Base-by-base conservation (phyloP, 2,888 invertebrate genomes). In the Diaperis boleti region DNA sequence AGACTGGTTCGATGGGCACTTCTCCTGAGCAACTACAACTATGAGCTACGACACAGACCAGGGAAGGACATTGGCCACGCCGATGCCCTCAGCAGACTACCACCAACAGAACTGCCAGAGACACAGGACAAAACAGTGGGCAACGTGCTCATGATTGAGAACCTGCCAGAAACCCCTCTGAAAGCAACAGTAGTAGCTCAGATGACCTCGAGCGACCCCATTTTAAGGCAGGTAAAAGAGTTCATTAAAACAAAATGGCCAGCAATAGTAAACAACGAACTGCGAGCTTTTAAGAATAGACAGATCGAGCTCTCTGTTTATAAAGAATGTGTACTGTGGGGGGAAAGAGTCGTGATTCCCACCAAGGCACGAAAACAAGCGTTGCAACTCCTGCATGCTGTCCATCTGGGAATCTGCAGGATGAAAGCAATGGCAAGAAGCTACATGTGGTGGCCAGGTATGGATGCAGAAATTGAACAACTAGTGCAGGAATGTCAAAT, bases 1-100 rank as follows among this genome's bases (percentile, higher is more conserved):
- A 52, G 61, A 57, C 41, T 60, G 44, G 10, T 29, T 2, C 29
- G 59, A 13, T 59, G 52, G 59, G 15, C 37, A 11, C 3, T 59
- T 4, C 10, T 37, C n/a, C 14, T 59, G 11, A 39, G 41, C 22
- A 26, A 11, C 13, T 59, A 59, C 15, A 8, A 57, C 15, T 59
- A 56, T 14, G n/a, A 14, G n/a, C 22, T 59, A 20, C 13, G 13
- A 7, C 37, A 59, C 31, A 18, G 6, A 8, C 59, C 59, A 13
- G 59, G 52, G 5, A 57, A 17, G 20, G 8, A 33, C 4, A 57
- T 59, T 2, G 37, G 18, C 5, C 35, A 37, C 18, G 52, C 59
- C 10, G 59, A 57, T 41, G 37, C 37, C 15, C 13, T 59, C 3
- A 56, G 59, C 14, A 3, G 59, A 35, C n/a, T 59, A 17, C 52